Base-by-base conservation (phyloP, 64 coral and sea anemone genomes). In the Pachyseris speciosa region DNA sequence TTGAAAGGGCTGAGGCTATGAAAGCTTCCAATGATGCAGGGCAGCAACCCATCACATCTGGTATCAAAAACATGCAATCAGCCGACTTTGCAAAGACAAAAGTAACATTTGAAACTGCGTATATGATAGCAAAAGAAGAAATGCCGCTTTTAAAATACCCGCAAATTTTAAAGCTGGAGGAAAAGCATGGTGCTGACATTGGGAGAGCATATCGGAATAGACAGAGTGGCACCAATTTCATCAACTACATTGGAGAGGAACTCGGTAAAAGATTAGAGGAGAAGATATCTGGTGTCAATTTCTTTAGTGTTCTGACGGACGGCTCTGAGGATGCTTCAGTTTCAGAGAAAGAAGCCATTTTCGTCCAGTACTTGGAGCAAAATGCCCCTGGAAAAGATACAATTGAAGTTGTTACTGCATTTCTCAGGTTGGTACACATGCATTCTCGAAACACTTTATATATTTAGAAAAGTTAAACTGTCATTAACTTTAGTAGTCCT, bases 71-170 rank as follows among this genome's bases (percentile, higher is more conserved):
- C 58, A 94, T 94, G 92, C 59, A 75, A 76, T 41, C 83, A 77
- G 44, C 42, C 78, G 85, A 88, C 75, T 37, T 94, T 83, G 64
- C 86, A 22, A 89, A 69, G 37, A 87, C 77, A 53, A 88, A 94
- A 27, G 60, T 44, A 39, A 95, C 86, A 44, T 95, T 90, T 84
- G 81, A 87, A 95, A 80, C 86, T 69, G 93, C 92, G n/a, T 91
- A 95, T 83, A 90, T 95, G 28, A 64, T 95, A 67, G 87, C 93
- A 33, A 95, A 95, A 75, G 93, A 95, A 74, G 87, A 95, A 78
- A 64, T 95, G 51, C 87, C 70, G 19, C 34, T 90, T 49, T 67
- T 57, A 64, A 94, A 94, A 94, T 91, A 78, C 74, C 80, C 80
- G 22, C 51, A 69, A 61, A 59, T 91, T 37, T 63, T 90, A 86